phyloP scores from a whole-genome alignment of 2,113 vertebrate genomes.

The Tringa solitaria region DNA sequence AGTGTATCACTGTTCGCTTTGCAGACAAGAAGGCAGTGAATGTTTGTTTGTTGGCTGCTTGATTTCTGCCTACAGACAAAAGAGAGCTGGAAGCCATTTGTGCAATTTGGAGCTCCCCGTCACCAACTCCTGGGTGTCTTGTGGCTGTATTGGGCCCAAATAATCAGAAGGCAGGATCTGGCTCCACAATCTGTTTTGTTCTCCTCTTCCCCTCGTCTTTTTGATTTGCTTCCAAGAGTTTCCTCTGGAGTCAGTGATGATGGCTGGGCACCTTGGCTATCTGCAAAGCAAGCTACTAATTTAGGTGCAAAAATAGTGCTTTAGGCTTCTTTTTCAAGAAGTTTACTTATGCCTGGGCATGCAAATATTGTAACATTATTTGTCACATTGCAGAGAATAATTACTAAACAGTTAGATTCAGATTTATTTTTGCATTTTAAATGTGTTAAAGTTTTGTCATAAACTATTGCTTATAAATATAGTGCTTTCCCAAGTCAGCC shows the following conservation, averaged over 20 bases:
- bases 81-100: not conserved
- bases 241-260: not conserved
- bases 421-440: not conserved
- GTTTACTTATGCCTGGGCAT: not conserved
- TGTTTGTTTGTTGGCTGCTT: not conserved
- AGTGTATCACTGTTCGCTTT: not conserved
- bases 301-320: constrained; percentile 29
- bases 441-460: not conserved
- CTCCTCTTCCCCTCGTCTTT: not conserved
- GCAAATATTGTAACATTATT: constrained; percentile 33
- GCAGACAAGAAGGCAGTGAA: not conserved
- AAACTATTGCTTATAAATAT: not conserved
- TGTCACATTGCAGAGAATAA: not conserved
- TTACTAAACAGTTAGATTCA: not conserved
- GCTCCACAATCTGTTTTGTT: constrained; percentile 22
- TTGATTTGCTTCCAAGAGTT: constrained; percentile 20
- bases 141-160: not conserved
- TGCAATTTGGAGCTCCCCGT: not conserved
- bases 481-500: not conserved
- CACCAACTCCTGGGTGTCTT: not conserved
- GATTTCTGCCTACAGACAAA: not conserved
- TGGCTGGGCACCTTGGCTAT: not conserved
- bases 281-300: not conserved
- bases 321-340: constrained; percentile 17
- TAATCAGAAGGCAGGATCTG: not conserved